Conservation (phyloP, 2,888 invertebrate genomes). For the Ypsolopha sequella region DNA sequence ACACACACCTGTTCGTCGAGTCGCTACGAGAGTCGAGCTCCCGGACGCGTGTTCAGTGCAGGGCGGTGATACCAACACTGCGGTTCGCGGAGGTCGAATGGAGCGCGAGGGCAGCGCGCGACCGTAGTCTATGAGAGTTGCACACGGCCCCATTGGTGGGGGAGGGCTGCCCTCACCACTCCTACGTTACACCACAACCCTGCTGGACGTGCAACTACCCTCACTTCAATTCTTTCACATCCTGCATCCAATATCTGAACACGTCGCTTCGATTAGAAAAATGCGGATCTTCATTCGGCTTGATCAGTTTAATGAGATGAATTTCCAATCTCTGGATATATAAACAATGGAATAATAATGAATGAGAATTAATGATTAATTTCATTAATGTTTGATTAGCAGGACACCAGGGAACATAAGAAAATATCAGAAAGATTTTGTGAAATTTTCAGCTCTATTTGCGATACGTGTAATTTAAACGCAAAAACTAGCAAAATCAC, state of each 20-base stretch:
- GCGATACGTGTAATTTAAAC: no score
- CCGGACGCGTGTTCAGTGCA: constrained; percentile 63
- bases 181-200: background rate
- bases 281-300: no score
- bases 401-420: no score
- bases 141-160: constrained; percentile 69
- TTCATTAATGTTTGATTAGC: no score
- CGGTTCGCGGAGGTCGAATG: constrained; percentile 68
- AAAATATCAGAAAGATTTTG: no score
- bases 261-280: no score
- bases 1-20: constrained; percentile 68
- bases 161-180: constrained; percentile 33
- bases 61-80: constrained; percentile 64
- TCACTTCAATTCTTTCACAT: constrained; percentile 6
- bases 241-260: background rate
- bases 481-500: no score
- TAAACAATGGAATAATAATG: no score
- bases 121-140: constrained; percentile 66
- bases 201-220: constrained; percentile 3
- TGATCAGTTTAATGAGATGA: no score
- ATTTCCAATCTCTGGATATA: no score
- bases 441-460: no score
- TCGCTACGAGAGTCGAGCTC: constrained; percentile 66
- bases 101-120: constrained; percentile 56
- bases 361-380: no score